Evolutionary conservation across 2,888 invertebrate genomes (phyloP), one percentile per base, ranked within the genome.

Genomic region (Uloborus plumipes): DNA sequence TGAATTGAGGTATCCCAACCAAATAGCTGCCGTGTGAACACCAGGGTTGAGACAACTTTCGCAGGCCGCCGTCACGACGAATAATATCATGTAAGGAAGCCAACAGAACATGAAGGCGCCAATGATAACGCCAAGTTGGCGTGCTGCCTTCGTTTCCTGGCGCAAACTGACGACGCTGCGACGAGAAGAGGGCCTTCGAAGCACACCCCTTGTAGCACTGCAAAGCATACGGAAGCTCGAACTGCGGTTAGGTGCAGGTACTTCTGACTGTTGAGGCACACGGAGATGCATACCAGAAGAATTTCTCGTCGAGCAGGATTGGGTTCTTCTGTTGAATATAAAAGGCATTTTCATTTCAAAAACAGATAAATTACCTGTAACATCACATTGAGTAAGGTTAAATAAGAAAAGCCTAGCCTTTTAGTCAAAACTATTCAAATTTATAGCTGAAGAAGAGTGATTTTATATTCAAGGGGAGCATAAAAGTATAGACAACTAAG

Each of bases 41-140:
- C 87, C 88, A n/a, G 88, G 87, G 47, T 88, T 87, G 0, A 91
- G 88, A 86, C 91, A 91, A 72, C 88, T 88, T 64, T 89, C 88
- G 86, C 91, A 91, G 81, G 90, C 90, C 61, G 91, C 90, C 84
- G 91, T 91, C 22, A 91, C 91, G 71, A 91, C 88, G 86, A 92
- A 92, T 9, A 91, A 88, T 53, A 90, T 89, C 87, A 92, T 91
- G 87, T 92, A 92, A n/a, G 92, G 92, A 39, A 92, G 88, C 90
- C 91, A 92, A 86, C 92, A 92, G 72, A 91, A 87, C 1, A 91
- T 89, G 86, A 92, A 92, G 3, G 91, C 91, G 22, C 91, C 91
- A 87, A 91, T 90, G 72, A 92, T 92, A 16, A 92, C 91, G 0
- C 92, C 91, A 9, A 92, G 88, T 82, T 92, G 92, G 58, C 91